A percentile compares a stretch with the other conserved stretches of the same genome.
phyloP scores from a whole-genome alignment of 2,797 vertebrate species.

The Masticophis lateralis region DNA sequence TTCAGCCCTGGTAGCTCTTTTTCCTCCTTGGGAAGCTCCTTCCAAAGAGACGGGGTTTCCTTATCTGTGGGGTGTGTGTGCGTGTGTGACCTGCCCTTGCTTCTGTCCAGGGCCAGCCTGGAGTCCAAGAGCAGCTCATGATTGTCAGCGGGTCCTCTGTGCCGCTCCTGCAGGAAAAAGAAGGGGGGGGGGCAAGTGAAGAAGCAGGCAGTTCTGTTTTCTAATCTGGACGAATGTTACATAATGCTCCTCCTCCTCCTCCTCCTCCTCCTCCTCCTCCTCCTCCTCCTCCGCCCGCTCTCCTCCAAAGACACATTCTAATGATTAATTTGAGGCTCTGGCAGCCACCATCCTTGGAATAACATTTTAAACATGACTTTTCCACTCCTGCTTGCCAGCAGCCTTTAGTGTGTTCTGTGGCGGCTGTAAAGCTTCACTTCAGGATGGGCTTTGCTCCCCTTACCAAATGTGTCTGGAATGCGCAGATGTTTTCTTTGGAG shows the following conservation, averaged over 20 bases:
- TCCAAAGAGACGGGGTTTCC: neutral
- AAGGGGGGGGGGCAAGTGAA: neutral
- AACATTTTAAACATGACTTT: constrained; percentile 74
- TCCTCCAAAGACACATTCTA: constrained; percentile 52
- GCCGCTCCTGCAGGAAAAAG: too few relatives aligned
- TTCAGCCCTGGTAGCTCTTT: neutral
- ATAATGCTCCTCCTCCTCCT: constrained; percentile 57
- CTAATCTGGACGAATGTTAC: constrained; percentile 56
- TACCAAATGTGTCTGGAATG: constrained; percentile 93
- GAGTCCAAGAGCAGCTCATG: too few relatives aligned
- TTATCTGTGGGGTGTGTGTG: neutral
- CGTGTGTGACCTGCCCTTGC: neutral
- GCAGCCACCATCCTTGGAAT: constrained; percentile 65
- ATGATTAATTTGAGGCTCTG: constrained; percentile 66
- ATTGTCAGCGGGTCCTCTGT: rapidly evolving
- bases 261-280: neutral
- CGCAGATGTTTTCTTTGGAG: constrained; percentile 93
- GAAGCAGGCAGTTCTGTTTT: neutral
- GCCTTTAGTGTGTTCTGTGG: constrained; percentile 61
- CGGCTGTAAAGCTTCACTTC: constrained; percentile 73
- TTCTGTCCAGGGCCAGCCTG: neutral
- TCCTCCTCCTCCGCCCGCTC: rapidly evolving
- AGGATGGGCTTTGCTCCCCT: constrained; percentile 78
- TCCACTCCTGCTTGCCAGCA: constrained; percentile 71
- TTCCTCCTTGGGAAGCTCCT: neutral